These are phyloP conservation scores for Trilocha varians DNA, from an alignment of 2,888 invertebrate genomes.

Conservation along the genomic window DNA sequence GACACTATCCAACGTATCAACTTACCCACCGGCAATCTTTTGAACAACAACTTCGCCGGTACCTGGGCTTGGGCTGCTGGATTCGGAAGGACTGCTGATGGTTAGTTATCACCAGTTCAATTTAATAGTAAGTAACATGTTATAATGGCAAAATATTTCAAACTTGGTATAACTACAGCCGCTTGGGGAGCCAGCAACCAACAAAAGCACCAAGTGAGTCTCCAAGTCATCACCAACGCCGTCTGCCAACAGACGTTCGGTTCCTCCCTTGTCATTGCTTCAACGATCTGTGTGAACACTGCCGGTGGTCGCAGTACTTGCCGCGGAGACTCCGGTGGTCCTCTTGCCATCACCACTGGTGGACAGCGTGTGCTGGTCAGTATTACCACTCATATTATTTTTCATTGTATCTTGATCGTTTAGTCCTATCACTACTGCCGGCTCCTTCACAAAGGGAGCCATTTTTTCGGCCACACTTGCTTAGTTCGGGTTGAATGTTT, in stretches of 20 bases:
- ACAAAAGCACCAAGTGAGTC: slow-evolving; percentile 42
- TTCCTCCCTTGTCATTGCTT: slow-evolving; percentile 14
- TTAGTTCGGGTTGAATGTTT: too few species aligned
- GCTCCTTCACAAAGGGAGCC: too few species aligned
- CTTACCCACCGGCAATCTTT: slow-evolving; percentile 26
- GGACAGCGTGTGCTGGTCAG: slow-evolving; percentile 25
- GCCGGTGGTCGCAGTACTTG: slow-evolving; percentile 37
- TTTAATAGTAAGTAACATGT: too few species aligned
- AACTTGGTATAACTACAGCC: too few species aligned
- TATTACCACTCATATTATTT: too few species aligned
- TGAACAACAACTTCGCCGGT: slow-evolving; percentile 26
- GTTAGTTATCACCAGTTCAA: too few species aligned
- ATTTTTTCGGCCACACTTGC: too few species aligned
- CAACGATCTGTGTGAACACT: slow-evolving; percentile 42
- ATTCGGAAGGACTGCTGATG: slow-evolving; percentile 38
- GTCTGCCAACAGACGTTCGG: slow-evolving; percentile 35
- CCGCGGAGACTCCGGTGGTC: slow-evolving; percentile 49
- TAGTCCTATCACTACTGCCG: too few species aligned
- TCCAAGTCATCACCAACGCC: slow-evolving; percentile 46
- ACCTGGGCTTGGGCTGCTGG: slow-evolving; percentile 33
- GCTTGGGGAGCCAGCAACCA: neutral
- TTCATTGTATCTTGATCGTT: too few species aligned
- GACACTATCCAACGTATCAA: slow-evolving; percentile 30
- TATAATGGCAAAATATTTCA: too few species aligned
- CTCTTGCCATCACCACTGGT: slow-evolving; percentile 28